phyloP scores from a whole-genome alignment of 1,140 invertebrate genomes.

The Caerostris extrusa region DNA sequence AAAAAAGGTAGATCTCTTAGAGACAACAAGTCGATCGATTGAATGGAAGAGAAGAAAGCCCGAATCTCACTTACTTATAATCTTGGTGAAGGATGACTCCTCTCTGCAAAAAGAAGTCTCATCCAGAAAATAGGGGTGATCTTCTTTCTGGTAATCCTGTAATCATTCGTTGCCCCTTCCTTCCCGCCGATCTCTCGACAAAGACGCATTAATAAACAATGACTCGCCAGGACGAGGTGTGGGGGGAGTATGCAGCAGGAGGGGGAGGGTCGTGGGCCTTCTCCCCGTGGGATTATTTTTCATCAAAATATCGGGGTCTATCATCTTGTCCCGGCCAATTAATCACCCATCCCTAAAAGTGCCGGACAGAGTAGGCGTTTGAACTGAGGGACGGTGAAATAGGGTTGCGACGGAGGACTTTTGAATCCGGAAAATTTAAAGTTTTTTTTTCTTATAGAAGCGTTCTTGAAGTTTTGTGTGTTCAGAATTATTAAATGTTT shows the following conservation, averaged over 20 bases:
- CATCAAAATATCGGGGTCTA: constrained; percentile 15
- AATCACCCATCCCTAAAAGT: neutral
- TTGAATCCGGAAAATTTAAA: neutral
- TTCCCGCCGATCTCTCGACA: neutral
- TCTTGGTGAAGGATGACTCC: neutral
- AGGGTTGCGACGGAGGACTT: neutral
- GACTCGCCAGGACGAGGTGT: neutral
- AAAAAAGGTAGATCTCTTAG: neutral
- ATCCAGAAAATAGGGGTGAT: neutral
- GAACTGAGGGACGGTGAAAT: neutral
- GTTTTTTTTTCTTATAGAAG: too few species aligned
- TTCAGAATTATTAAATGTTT: too few species aligned
- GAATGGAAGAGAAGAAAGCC: neutral
- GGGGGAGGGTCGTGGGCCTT: neutral
- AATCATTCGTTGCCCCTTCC: constrained; percentile 4
- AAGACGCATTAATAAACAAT: constrained; percentile 54
- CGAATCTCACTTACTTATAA: neutral
- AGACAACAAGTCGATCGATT: neutral
- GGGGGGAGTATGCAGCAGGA: too few species aligned
- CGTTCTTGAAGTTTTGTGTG: too few species aligned
- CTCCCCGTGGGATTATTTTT: neutral
- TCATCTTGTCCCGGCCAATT: constrained; percentile 23
- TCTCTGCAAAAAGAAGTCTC: neutral
- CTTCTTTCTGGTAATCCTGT: neutral
- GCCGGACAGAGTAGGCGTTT: neutral